Evolutionary conservation across 2,888 invertebrate species (phyloP), one percentile per base, ranked within the genome.

Genomic region (Chalcosyrphus nemorum): DNA sequence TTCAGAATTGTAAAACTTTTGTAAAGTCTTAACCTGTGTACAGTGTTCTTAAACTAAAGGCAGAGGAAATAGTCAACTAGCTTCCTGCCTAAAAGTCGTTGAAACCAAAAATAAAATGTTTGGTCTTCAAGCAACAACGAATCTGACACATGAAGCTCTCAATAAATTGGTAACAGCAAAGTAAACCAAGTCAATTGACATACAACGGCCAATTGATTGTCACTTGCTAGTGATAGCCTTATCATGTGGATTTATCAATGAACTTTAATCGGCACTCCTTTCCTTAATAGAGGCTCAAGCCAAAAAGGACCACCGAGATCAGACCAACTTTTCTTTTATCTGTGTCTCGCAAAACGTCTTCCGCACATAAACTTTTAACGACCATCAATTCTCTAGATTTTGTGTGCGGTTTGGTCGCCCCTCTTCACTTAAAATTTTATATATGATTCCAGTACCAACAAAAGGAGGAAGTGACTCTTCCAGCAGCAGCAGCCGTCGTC

Each of bases 201-300:
- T 47, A 47, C 24, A 2, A 21, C 19, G 4, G 24, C 21, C 21
- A 19, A 47, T 47, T 47, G 47, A 47, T 21, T 47, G 47, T n/a
- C n/a, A n/a, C 21, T 21, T 47, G 47, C n/a, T 21, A 47, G 19
- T 47, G 21, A 43, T 17, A 57, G 38, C 13, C 38, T 35, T 24
- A 38, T 52, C 65, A 52, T 38, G 50, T 52, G 50, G 50, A 65
- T 50, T 52, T 65, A 65, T 52, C 50, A 52, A 38, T 47, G 27
- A 24, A 50, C 50, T 56, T 56, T 19, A 56, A 9, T 56, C n/a
- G 19, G 17, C 35, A 15, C 17, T 56, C 6, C 15, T 19, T 9
- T 19, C n/a, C 27, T 19, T 11, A 56, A 19, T 21, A 17, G 17
- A 32, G 24, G 4, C 24, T n/a, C 5, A 6, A 1, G 45, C 43